A percentile compares a stretch with the other conserved stretches of the same genome.
Evolutionary conservation across 2,797 vertebrate genomes (phyloP).

Genomic region (Balearica regulorum): DNA sequence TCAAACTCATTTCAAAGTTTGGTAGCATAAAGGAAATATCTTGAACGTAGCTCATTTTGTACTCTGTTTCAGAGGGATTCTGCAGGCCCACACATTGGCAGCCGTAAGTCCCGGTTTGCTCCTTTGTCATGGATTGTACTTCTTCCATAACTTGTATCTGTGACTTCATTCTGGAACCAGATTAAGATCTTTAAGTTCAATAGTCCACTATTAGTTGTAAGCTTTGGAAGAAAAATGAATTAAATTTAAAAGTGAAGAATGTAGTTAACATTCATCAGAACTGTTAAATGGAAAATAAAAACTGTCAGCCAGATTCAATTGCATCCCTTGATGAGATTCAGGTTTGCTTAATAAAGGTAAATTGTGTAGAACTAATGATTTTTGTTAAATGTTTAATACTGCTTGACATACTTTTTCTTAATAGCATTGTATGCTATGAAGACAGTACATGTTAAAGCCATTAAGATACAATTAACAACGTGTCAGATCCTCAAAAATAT

Average conservation of each 20-base stretch:
- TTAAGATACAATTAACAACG: background rate
- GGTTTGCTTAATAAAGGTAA: background rate
- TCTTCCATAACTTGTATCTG: background rate
- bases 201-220: background rate
- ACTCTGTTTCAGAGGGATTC: background rate
- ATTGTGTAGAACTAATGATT: background rate
- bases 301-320: background rate
- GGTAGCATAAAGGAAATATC: background rate
- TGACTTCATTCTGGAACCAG: background rate
- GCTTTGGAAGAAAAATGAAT: background rate
- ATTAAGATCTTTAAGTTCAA: background rate
- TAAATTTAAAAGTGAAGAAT: background rate
- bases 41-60: background rate
- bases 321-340: background rate
- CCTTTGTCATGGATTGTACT: background rate
- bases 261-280: background rate
- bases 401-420: background rate
- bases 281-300: background rate
- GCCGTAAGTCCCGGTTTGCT: background rate
- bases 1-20: background rate
- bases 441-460: background rate
- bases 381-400: background rate
- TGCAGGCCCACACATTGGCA: accelerated
- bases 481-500: background rate
- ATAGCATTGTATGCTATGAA: background rate